Evolutionary conservation across 2,888 invertebrate genomes (phyloP), one percentile per base, ranked within the genome.

Genomic region (Rhagophthalmus giganteus): DNA sequence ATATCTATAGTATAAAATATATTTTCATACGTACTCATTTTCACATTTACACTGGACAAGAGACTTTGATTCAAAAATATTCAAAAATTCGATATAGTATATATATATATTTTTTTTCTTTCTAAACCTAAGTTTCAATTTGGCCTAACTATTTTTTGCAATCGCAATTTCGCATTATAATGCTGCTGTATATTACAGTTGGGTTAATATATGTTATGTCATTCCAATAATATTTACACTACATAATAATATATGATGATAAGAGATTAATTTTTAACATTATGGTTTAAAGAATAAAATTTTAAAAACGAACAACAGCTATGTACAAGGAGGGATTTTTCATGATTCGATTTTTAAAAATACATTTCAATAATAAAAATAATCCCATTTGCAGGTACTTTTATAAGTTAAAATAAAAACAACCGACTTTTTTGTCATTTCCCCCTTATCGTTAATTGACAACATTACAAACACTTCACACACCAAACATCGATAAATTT

Each of bases 311-410:
- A 66, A 69, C 63, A 68, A 70, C 68, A 66, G 66, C 66, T 71
- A 70, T 73, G 52, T 72, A 73, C 72, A 64, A 68, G 69, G 69
- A 69, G 70, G 70, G 69, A 69, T 64, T 68, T 63, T 34, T 4
- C 53, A 52, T 28, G 47, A 53, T 40, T 25, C 27, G 37, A 32
- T 25, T 46, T 58, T 58, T 58, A 51, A 56, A 58, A 57, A 56
- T 58, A 58, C 53, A 34, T 44, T 49, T 58, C 39, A 47, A 51
- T 52, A 42, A 54, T 51, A 54, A 50, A 58, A 59, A 57, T 55
- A 58, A 54, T 57, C 57, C 58, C 54, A 49, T 58, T 50, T 48
- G 56, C 61, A 61, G 59, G 61, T 61, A 61, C 61, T 48, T 33
- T 53, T 37, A 46, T 49, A 53, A 40, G 41, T 49, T 28, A 28